Conservation (phyloP, 92 coral and sea anemone species). For the Muricea muricata region DNA sequence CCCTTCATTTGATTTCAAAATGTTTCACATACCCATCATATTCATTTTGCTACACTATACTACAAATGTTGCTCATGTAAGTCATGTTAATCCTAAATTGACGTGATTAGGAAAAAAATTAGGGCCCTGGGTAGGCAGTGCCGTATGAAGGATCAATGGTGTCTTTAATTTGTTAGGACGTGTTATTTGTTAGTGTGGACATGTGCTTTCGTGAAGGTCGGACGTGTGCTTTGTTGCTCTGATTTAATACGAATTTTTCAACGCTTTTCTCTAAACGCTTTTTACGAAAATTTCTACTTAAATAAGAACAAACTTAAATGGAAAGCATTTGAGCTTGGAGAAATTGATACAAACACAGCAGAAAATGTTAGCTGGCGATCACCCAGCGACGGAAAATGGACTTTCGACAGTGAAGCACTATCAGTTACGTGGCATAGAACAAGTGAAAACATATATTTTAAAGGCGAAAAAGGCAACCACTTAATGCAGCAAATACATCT, state of each 20-base stretch:
- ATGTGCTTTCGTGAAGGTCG: neutral
- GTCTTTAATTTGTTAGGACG: too few relatives aligned
- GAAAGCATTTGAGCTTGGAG: neutral
- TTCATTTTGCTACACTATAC: too few relatives aligned
- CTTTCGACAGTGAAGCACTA: neutral
- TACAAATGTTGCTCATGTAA: too few relatives aligned
- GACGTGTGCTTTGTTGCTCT: neutral
- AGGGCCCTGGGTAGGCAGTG: too few relatives aligned
- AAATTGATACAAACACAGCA: neutral
- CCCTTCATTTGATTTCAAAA: too few relatives aligned
- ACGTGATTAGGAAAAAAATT: too few relatives aligned
- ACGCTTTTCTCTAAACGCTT: neutral
- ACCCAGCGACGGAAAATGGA: neutral
- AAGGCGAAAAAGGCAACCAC: neutral
- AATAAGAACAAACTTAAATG: neutral
- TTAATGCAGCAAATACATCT: neutral
- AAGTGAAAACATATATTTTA: neutral
- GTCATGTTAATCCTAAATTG: too few relatives aligned
- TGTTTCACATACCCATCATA: too few relatives aligned
- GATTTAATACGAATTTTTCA: constrained; percentile 29
- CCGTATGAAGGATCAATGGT: too few relatives aligned
- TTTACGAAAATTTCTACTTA: neutral
- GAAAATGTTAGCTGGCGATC: neutral
- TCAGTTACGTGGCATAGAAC: neutral
- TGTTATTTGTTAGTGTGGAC: too few relatives aligned